phyloP scores from a whole-genome alignment of 2,888 invertebrate species.

The Mythimna ferrago region DNA sequence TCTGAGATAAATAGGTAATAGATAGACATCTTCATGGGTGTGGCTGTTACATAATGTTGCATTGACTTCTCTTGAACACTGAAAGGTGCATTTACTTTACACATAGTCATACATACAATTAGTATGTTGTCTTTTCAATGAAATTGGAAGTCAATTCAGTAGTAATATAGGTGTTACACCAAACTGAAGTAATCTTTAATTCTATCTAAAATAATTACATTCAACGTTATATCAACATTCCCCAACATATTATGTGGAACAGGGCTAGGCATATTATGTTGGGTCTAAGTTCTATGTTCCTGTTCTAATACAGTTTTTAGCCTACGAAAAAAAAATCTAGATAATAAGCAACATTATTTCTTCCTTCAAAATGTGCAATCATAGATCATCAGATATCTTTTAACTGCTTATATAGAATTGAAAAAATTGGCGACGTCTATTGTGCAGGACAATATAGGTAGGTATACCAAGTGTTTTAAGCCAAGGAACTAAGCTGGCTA shows the following conservation, averaged over 20 bases:
- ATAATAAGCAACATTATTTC: background rate
- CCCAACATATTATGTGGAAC: too few relatives aligned
- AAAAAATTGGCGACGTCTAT: background rate
- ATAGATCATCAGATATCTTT: background rate
- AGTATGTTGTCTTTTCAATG: background rate
- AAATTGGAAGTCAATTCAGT: background rate
- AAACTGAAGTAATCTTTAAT: background rate
- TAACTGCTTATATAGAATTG: background rate
- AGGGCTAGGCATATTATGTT: background rate
- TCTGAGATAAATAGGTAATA: background rate
- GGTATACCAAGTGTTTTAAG: background rate
- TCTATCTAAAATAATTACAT: too few relatives aligned
- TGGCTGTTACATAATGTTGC: slow-evolving; percentile 9
- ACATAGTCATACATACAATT: background rate
- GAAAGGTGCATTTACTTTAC: background rate
- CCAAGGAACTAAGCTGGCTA: background rate
- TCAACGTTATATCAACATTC: too few relatives aligned
- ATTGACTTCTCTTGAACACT: background rate
- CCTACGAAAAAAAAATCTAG: too few relatives aligned
- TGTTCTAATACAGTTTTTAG: too few relatives aligned
- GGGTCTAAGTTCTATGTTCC: background rate
- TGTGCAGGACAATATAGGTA: background rate
- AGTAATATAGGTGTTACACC: too few relatives aligned
- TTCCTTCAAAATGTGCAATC: background rate
- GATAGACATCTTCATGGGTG: background rate